Evolutionary conservation across 2,113 vertebrate species (phyloP), one percentile per base, ranked within the genome.

Genomic region (Girardinichthys multiradiatus): DNA sequence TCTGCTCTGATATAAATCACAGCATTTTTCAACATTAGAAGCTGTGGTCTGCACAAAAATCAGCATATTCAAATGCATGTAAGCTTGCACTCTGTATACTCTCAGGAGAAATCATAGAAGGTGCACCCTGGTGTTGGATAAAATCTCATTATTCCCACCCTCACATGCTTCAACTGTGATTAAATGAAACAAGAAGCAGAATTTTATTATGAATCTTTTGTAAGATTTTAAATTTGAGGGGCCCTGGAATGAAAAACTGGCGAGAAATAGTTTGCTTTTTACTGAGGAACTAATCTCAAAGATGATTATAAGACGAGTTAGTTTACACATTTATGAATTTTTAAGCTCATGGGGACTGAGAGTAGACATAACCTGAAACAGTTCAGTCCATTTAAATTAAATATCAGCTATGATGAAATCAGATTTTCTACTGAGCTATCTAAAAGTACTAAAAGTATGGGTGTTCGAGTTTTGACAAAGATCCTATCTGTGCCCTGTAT

Each of bases 1-100:
- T 67, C 70, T 42, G 61, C 60, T 57, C 72, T 70, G 19, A 70
- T 69, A 61, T 39, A 29, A 31, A 26, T 61, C 68, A 74, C 27
- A 64, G 61, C 64, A 68, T 65, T 58, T 30, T 35, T 74, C 8
- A 61, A 45, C 15, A 62, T 35, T 54, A 54, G 70, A 9, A 13
- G n/a, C 63, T 48, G 6, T 24, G 24, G 10, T 35, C 28, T 17
- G 39, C 13, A 61, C 35, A 66, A 19, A 60, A 13, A 68, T 24
- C 42, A 45, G 17, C 2, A 35, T 0, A 69, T 54, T 54, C 31
- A 19, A 29, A 39, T 31, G 28, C 39, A 68, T 13, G 61, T 24
- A 59, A 14, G 45, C 30, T 31, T 68, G 62, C 10, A 62, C 11
- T 3, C 33, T 11, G 13, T 45, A 12, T 57, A 45, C 51, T 74